phyloP scores from a whole-genome alignment of 1,140 invertebrate species.

The Caenorhabditis latens region DNA sequence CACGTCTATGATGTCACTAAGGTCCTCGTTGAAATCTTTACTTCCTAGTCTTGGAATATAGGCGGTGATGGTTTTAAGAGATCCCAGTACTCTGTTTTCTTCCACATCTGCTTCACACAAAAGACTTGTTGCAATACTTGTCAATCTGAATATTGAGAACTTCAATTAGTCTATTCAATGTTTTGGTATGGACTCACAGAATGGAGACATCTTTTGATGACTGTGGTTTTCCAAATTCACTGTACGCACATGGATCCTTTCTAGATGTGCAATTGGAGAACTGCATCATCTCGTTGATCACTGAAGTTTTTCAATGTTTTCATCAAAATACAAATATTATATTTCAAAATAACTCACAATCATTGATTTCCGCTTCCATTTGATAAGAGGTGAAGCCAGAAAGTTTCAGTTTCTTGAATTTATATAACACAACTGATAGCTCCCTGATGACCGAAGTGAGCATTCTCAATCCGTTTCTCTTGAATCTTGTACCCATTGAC shows the following conservation, averaged over 20 bases:
- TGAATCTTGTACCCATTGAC: neutral
- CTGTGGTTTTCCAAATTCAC: neutral
- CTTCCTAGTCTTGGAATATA: slow-evolving; percentile 24
- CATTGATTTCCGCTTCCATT: slow-evolving; percentile 7
- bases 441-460: slow-evolving; percentile 60
- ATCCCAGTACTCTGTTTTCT: slow-evolving; percentile 48
- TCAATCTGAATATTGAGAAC: slow-evolving; percentile 55
- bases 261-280: slow-evolving; percentile 16
- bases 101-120: slow-evolving; percentile 59
- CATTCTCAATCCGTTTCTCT: slow-evolving; percentile 54
- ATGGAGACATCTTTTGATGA: neutral
- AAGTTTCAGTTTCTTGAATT: slow-evolving; percentile 38
- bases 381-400: slow-evolving; percentile 8
- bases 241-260: slow-evolving; percentile 18
- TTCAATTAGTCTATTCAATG: neutral
- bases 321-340: no score
- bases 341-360: neutral
- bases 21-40: slow-evolving; percentile 39
- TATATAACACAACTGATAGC: slow-evolving; percentile 59
- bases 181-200: neutral
- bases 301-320: neutral
- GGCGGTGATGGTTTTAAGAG: slow-evolving; percentile 19
- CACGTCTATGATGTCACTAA: slow-evolving; percentile 49
- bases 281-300: slow-evolving; percentile 47
- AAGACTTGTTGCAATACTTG: slow-evolving; percentile 53